Percentiles rank a stretch among this genome's conserved stretches.
phyloP scores from a whole-genome alignment of 30 jellyfish, hydroid and myxozoan species.

The Clytia hemisphaerica region DNA sequence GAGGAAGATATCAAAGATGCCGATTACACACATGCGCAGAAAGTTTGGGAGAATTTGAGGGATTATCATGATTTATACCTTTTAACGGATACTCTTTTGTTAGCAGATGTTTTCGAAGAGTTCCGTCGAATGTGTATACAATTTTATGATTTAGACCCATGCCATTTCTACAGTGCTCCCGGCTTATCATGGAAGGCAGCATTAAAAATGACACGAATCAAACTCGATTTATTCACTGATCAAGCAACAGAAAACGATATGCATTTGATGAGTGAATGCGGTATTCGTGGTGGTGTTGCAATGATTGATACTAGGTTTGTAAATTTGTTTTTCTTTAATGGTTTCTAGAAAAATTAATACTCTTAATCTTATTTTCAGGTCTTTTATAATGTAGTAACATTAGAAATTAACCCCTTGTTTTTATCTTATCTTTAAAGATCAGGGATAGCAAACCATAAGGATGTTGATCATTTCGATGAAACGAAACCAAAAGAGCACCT shows the following conservation, averaged over 20 bases:
- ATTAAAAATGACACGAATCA: not conserved
- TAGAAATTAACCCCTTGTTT: no score
- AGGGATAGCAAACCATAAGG: slow-evolving; percentile 5
- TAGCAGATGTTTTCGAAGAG: slow-evolving; percentile 41
- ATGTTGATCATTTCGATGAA: slow-evolving; percentile 1
- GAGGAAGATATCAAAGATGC: not conserved
- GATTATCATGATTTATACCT: slow-evolving; percentile 1
- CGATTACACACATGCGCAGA: not conserved
- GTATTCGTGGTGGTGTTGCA: slow-evolving; percentile 25
- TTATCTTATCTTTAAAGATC: no score
- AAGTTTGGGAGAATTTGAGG: not conserved
- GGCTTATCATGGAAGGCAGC: slow-evolving; percentile 45
- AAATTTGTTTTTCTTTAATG: no score
- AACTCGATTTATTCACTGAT: slow-evolving; percentile 3
- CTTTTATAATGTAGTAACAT: no score
- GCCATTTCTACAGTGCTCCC: slow-evolving; percentile 36
- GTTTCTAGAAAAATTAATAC: no score
- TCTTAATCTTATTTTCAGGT: no score
- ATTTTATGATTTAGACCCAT: slow-evolving; percentile 35
- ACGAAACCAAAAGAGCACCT: no score
- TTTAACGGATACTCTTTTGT: slow-evolving; percentile 5
- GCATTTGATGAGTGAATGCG: no score
- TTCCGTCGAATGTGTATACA: slow-evolving; percentile 14
- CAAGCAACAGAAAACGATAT: no score
- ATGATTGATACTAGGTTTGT: not conserved